Conservation (phyloP, 2,113 vertebrate species). For the Corythaeola cristata region DNA sequence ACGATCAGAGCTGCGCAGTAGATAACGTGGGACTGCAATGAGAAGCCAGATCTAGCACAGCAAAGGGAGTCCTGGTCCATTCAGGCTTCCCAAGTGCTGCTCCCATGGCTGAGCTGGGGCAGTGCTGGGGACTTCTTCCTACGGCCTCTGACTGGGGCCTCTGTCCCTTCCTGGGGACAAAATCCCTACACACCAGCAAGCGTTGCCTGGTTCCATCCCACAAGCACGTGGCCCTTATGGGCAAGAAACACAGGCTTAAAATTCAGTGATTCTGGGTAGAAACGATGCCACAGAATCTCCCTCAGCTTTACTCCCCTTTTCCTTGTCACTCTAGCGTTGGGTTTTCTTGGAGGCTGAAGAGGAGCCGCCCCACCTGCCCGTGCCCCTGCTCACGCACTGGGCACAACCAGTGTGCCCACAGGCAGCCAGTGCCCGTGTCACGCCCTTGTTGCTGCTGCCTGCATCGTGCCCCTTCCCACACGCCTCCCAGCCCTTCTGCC, state of each 20-base stretch:
- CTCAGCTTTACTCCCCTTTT: background rate
- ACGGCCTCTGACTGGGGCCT: background rate
- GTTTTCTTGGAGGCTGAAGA: background rate
- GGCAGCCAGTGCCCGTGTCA: rapidly evolving
- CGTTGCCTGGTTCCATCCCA: background rate
- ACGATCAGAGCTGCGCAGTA: background rate
- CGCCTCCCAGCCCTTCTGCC: rapidly evolving
- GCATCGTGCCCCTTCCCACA: rapidly evolving
- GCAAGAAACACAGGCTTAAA: background rate
- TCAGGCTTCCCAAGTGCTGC: background rate
- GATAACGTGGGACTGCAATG: background rate
- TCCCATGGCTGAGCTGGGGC: rapidly evolving
- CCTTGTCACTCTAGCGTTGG: rapidly evolving
- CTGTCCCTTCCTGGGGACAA: background rate
- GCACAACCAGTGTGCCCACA: rapidly evolving
- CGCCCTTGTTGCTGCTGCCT: background rate
- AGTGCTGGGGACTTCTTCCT: background rate
- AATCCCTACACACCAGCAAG: background rate
- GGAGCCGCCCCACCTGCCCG: rapidly evolving
- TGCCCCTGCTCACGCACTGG: background rate
- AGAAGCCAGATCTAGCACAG: background rate
- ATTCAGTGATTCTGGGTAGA: background rate
- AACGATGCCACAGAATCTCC: background rate
- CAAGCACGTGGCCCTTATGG: rapidly evolving
- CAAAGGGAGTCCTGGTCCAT: no score